These are phyloP conservation scores for Ichneumoninae sp. DNA, from an alignment of 2,888 invertebrate genomes.

Conservation along the genomic window DNA sequence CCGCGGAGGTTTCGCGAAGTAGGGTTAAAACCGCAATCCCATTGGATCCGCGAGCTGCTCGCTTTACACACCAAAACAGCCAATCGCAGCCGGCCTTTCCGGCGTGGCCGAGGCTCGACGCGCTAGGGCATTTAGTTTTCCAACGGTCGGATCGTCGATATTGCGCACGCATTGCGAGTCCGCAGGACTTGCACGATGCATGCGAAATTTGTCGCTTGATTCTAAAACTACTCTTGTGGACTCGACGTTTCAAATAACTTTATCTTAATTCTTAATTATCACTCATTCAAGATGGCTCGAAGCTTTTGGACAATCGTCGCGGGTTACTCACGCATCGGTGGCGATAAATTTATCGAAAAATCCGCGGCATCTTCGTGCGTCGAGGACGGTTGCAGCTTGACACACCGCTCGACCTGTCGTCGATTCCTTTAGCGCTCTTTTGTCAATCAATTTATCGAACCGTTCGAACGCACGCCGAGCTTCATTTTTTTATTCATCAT, in stretches of 20 bases:
- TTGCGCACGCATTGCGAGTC: neutral
- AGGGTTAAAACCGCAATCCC: neutral
- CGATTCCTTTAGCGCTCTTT: constrained; percentile 35
- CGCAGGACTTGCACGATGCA: neutral
- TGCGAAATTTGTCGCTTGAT: neutral
- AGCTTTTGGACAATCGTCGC: no score
- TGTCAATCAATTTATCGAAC: constrained; percentile 20
- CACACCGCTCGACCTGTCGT: neutral
- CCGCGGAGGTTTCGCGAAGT: neutral
- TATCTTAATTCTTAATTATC: no score
- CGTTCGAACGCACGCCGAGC: neutral
- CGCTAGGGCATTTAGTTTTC: neutral
- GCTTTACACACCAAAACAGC: neutral
- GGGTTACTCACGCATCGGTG: constrained; percentile 67
- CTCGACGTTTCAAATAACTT: neutral
- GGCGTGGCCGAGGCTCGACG: neutral
- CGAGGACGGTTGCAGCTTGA: constrained; percentile 14
- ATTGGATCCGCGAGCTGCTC: constrained; percentile 1
- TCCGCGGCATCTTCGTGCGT: constrained; percentile 68
- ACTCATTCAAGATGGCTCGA: no score
- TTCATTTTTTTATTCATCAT: neutral
- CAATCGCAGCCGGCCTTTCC: neutral
- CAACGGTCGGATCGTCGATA: neutral
- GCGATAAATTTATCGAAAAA: constrained; percentile 73
- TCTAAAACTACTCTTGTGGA: neutral